A percentile compares a stretch with the other conserved stretches of the same genome.
Conservation (phyloP, 1,140 invertebrate genomes). For the Drosophila tristis region DNA sequence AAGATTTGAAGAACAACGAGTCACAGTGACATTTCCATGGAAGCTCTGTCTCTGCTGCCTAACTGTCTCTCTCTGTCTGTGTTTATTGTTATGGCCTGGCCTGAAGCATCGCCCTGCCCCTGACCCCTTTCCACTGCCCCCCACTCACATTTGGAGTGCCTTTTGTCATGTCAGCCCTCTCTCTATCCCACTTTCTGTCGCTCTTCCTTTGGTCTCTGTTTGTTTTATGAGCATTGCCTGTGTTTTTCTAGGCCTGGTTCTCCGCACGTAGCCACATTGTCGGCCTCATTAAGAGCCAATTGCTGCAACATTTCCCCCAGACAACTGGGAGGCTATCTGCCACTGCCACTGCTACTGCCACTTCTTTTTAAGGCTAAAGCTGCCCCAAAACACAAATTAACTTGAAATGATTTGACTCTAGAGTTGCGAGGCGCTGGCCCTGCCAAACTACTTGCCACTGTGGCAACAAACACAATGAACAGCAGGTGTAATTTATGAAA, state of each 20-base stretch:
- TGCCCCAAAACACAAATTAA: slow-evolving; percentile 62
- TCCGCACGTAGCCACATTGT: slow-evolving; percentile 61
- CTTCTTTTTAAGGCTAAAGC: slow-evolving; percentile 40
- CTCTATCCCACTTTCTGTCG: slow-evolving; percentile 11
- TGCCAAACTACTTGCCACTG: slow-evolving; percentile 5
- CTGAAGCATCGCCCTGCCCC: not conserved
- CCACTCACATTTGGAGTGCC: not conserved
- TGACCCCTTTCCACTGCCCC: not conserved
- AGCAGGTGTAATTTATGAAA: slow-evolving; percentile 76
- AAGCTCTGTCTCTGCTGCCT: slow-evolving; percentile 7
- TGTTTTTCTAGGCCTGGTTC: slow-evolving; percentile 26
- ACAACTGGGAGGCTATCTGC: slow-evolving; percentile 27
- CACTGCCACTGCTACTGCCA: slow-evolving; percentile 4
- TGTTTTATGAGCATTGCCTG: slow-evolving; percentile 17
- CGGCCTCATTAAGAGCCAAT: slow-evolving; percentile 58
- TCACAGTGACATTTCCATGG: slow-evolving; percentile 4
- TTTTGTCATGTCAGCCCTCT: slow-evolving; percentile 56
- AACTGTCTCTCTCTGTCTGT: slow-evolving; percentile 24
- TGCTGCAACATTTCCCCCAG: slow-evolving; percentile 65
- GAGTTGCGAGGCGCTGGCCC: slow-evolving; percentile 26
- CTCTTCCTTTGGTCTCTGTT: slow-evolving; percentile 13
- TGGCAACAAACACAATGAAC: not conserved
- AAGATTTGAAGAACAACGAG: slow-evolving; percentile 37
- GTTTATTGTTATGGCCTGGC: slow-evolving; percentile 61
- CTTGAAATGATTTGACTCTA: slow-evolving; percentile 38